A percentile compares a stretch with the other conserved stretches of the same genome.
phyloP scores from a whole-genome alignment of 2,113 vertebrate species.

The Aythya baeri region DNA sequence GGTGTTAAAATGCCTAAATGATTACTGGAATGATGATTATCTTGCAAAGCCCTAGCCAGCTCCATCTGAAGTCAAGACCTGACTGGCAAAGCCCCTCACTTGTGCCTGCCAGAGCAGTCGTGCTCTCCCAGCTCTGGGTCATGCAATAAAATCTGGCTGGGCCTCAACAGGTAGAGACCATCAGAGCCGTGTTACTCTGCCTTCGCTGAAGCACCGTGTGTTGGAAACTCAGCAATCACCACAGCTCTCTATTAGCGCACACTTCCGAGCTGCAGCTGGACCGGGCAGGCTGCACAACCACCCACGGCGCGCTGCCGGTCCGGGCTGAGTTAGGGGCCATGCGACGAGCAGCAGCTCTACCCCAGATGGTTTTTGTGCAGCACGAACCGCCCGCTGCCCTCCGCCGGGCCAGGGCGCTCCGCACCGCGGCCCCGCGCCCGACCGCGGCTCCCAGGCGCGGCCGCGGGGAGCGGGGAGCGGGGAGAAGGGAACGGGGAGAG shows the following conservation, averaged over 20 bases:
- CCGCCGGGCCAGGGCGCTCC: too few relatives aligned
- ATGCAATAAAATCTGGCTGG: not conserved
- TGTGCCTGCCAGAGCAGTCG: not conserved
- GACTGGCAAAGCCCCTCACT: not conserved
- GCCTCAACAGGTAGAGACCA: not conserved
- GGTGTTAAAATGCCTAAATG: not conserved
- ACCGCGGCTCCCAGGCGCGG: too few relatives aligned
- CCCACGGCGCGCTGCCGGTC: accelerated
- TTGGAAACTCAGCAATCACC: not conserved
- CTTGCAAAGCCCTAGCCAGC: not conserved
- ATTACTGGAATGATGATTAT: not conserved
- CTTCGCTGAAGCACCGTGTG: not conserved
- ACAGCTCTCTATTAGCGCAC: accelerated
- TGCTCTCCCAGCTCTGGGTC: not conserved
- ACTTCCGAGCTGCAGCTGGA: not conserved
- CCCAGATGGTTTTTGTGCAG: accelerated
- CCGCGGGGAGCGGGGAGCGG: too few relatives aligned
- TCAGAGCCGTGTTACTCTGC: not conserved
- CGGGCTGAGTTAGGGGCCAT: accelerated
- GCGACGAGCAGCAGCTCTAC: accelerated
- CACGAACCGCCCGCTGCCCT: too few relatives aligned
- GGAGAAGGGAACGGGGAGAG: too few relatives aligned
- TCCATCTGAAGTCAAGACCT: not conserved
- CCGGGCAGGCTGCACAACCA: accelerated
- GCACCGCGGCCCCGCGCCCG: too few relatives aligned